phyloP scores from a whole-genome alignment of 2,797 vertebrate genomes.

The Morelia viridis region DNA sequence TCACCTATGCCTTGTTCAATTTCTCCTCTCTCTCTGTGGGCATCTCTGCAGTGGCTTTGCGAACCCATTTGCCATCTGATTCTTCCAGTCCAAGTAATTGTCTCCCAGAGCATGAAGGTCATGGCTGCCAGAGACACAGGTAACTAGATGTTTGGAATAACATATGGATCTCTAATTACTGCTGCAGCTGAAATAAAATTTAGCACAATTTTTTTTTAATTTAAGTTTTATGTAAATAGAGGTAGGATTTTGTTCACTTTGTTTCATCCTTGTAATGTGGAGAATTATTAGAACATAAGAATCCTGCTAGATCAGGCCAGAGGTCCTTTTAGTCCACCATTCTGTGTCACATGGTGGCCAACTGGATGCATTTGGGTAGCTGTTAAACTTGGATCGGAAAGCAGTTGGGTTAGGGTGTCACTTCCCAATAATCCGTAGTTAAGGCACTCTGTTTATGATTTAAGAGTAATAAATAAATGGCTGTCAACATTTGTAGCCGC shows the following conservation, averaged over 20 bases:
- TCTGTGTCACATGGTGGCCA: background rate
- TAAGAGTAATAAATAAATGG: background rate
- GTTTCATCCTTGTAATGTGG: background rate
- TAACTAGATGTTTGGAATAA: conserved; percentile 38
- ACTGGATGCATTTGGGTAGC: background rate
- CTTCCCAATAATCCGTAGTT: background rate
- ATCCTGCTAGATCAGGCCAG: background rate
- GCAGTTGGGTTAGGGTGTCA: background rate
- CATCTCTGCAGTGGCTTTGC: conserved; percentile 83
- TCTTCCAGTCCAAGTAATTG: conserved; percentile 54
- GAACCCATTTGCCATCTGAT: conserved; percentile 78
- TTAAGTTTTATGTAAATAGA: background rate
- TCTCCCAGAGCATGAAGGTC: conserved; percentile 74
- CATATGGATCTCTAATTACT: background rate
- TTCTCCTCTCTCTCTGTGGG: conserved; percentile 86
- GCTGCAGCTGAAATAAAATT: background rate
- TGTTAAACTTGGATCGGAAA: background rate
- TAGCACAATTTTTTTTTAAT: background rate
- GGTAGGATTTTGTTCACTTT: background rate
- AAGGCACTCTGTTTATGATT: background rate
- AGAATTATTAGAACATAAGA: background rate
- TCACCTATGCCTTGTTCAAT: conserved; percentile 79
- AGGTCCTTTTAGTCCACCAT: background rate
- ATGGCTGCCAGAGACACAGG: conserved; percentile 74
- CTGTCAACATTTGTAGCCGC: background rate